Evolutionary conservation across 2,797 vertebrate genomes (phyloP).

Genomic region (Vultur gryphus): DNA sequence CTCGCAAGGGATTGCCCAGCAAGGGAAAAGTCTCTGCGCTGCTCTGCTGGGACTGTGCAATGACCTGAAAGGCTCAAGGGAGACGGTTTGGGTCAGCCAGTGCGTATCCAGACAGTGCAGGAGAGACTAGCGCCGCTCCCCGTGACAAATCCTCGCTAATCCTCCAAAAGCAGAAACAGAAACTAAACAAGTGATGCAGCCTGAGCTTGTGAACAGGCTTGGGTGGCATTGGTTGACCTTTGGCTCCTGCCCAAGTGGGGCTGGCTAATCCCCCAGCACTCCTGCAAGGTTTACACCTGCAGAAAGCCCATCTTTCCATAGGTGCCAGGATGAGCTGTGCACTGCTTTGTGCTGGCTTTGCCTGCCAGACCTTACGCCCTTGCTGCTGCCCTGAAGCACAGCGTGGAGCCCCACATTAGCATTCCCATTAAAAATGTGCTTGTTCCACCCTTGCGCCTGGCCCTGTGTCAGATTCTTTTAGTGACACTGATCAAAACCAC

Average conservation of each 20-base stretch:
- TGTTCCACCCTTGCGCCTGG: not conserved
- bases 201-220: not conserved
- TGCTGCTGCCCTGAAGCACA: not conserved
- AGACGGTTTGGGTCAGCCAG: accelerated
- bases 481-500: not conserved
- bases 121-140: not conserved
- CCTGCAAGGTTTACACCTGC: not conserved
- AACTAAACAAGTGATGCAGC: not conserved
- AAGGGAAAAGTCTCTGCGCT: not conserved
- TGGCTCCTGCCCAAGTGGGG: not conserved
- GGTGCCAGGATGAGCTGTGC: not conserved
- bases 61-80: not conserved
- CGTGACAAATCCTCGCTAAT: not conserved
- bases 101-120: not conserved
- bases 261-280: not conserved
- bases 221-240: not conserved
- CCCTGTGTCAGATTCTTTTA: not conserved
- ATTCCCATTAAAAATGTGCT: not conserved
- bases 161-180: slow-evolving; percentile 7
- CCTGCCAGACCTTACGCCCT: not conserved
- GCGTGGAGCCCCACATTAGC: not conserved
- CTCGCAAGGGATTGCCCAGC: not conserved
- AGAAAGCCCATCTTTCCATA: not conserved
- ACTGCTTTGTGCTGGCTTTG: not conserved
- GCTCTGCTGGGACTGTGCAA: not conserved